Conservation (phyloP, 1,140 invertebrate genomes). For the Hypsibius dujardini region DNA sequence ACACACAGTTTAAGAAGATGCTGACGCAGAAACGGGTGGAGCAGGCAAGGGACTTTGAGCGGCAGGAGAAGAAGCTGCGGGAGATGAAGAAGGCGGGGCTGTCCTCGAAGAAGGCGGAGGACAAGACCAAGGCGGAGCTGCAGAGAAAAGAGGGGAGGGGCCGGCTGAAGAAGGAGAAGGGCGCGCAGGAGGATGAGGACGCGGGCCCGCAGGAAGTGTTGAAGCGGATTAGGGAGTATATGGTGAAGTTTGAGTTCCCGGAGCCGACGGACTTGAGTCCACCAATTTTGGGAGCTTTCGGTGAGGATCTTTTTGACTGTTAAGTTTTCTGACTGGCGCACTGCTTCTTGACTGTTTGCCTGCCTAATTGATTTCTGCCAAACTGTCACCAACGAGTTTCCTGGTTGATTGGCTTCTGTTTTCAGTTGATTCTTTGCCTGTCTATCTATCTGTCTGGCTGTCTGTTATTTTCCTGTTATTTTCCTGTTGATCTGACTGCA, state of each 20-base stretch:
- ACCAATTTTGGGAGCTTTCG: conserved; percentile 77
- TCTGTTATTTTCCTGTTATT: no score
- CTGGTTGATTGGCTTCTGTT: no score
- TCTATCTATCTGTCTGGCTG: no score
- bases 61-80: conserved; percentile 84
- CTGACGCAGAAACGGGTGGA: conserved; percentile 83
- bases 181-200: conserved; percentile 44
- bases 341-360: no score
- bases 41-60: conserved; percentile 90
- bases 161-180: conserved; percentile 27
- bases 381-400: no score
- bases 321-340: no score
- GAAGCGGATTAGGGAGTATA: conserved; percentile 72
- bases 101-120: conserved; percentile 80
- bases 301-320: conserved; percentile 34
- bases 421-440: no score
- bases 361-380: no score
- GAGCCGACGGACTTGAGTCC: conserved; percentile 82
- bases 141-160: conserved; percentile 44
- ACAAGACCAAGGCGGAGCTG: conserved; percentile 63
- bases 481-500: no score
- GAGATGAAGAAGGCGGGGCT: conserved; percentile 84
- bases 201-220: conserved; percentile 57
- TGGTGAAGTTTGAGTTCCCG: conserved; percentile 91
- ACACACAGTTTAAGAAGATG: conserved; percentile 82